Conservation (phyloP, 1,140 invertebrate genomes). For the Diachasmimorpha longicaudata region DNA sequence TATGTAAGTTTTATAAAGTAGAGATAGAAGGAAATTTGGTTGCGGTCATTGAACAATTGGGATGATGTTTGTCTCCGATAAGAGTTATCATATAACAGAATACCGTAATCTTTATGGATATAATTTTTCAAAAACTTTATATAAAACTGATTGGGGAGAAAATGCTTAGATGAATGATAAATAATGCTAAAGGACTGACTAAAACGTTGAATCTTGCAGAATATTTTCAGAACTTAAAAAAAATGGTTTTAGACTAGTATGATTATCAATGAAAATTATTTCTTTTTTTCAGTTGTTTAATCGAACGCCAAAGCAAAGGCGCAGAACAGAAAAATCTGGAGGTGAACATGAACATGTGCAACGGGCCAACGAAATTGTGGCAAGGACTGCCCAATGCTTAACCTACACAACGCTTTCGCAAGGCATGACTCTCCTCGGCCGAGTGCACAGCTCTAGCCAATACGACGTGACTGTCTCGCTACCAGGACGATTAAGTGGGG, state of each 20-base stretch:
- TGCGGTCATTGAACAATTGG: neutral
- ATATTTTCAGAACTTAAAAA: no score
- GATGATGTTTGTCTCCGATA: neutral
- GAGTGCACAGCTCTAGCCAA: constrained; percentile 62
- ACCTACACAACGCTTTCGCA: constrained; percentile 38
- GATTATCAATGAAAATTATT: neutral
- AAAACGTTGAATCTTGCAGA: no score
- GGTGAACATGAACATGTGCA: neutral
- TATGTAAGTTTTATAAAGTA: neutral
- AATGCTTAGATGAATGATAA: no score
- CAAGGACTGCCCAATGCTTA: constrained; percentile 40
- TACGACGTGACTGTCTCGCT: constrained; percentile 66
- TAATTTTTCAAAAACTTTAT: no score
- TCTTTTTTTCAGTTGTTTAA: neutral
- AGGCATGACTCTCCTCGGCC: constrained; percentile 66
- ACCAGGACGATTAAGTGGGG: constrained; percentile 65
- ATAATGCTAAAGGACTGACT: no score
- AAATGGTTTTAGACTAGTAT: no score
- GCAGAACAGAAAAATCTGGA: neutral
- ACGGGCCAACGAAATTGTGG: neutral
- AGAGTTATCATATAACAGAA: no score
- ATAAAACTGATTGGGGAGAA: no score
- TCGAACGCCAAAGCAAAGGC: neutral
- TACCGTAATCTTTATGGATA: no score
- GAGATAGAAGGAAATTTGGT: neutral